phyloP scores from a whole-genome alignment of 2,797 vertebrate genomes.

The Tarsius wallacei region DNA sequence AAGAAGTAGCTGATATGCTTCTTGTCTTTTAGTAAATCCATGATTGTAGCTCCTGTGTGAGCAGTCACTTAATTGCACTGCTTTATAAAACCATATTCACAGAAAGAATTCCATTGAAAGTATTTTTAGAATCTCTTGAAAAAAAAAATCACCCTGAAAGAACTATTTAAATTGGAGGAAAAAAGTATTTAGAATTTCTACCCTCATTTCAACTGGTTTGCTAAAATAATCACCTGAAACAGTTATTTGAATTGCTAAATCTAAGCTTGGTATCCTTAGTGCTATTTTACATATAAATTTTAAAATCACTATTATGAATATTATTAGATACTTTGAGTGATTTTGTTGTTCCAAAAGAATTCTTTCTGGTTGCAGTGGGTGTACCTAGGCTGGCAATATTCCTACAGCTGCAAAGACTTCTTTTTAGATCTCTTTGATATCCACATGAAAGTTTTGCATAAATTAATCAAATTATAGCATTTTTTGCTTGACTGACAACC shows the following conservation, averaged over 20 bases:
- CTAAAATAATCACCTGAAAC: constrained; percentile 31
- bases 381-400: not conserved
- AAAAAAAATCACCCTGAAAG: constrained; percentile 29
- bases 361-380: not conserved
- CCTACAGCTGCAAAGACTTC: not conserved
- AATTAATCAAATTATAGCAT: constrained; percentile 36
- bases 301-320: constrained; percentile 16
- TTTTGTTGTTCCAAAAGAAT: not conserved
- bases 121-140: constrained; percentile 75
- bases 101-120: constrained; percentile 7
- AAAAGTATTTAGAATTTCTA: constrained; percentile 61
- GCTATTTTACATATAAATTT: constrained; percentile 38
- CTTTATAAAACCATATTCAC: constrained; percentile 45
- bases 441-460: not conserved
- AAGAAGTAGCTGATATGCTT: constrained; percentile 69
- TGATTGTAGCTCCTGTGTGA: constrained; percentile 59
- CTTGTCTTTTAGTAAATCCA: constrained; percentile 70
- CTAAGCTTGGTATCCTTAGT: not conserved
- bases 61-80: constrained; percentile 65
- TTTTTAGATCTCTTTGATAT: constrained; percentile 47
- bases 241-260: constrained; percentile 27
- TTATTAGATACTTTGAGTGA: constrained; percentile 11
- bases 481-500: constrained; percentile 2
- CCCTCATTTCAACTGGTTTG: not conserved
- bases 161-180: constrained; percentile 48